Conservation (phyloP, 2,888 invertebrate genomes). For the Hypena proboscidalis region DNA sequence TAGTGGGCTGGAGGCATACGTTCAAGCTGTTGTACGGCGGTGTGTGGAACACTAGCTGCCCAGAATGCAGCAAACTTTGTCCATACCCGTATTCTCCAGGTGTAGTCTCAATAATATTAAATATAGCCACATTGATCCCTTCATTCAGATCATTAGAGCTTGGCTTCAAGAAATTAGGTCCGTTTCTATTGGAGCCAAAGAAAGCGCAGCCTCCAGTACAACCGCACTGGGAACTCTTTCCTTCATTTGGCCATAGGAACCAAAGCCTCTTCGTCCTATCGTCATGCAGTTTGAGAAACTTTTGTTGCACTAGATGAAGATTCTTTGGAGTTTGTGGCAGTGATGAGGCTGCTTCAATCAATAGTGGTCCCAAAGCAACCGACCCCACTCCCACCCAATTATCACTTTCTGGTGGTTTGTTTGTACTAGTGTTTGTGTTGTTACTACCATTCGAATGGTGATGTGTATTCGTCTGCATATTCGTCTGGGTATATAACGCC, state of each 20-base stretch:
- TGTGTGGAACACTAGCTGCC: slow-evolving; percentile 95
- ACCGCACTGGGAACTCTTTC: slow-evolving; percentile 92
- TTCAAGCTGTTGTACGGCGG: slow-evolving; percentile 93
- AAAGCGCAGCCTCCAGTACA: slow-evolving; percentile 98
- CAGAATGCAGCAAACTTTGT: slow-evolving; percentile 95
- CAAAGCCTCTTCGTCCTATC: slow-evolving; percentile 93
- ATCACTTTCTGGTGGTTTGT: slow-evolving; percentile 81
- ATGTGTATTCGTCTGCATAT: slow-evolving; percentile 79
- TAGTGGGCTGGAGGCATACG: slow-evolving; percentile 90
- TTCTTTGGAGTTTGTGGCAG: slow-evolving; percentile 91
- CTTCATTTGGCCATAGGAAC: slow-evolving; percentile 96
- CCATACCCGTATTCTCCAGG: slow-evolving; percentile 96
- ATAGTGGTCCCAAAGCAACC: slow-evolving; percentile 94
- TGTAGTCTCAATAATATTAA: slow-evolving; percentile 88
- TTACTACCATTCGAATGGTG: slow-evolving; percentile 85
- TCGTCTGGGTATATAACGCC: slow-evolving; percentile 88
- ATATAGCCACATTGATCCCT: slow-evolving; percentile 93
- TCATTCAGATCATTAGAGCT: slow-evolving; percentile 92
- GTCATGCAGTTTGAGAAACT: slow-evolving; percentile 93
- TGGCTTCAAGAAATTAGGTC: slow-evolving; percentile 94
- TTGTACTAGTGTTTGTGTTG: slow-evolving; percentile 70
- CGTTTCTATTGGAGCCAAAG: slow-evolving; percentile 97
- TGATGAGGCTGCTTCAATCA: slow-evolving; percentile 95
- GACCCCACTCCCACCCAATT: slow-evolving; percentile 97
- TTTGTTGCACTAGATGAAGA: slow-evolving; percentile 91